Percentiles rank a stretch among this genome's conserved stretches.
Evolutionary conservation across 1,140 invertebrate genomes (phyloP).

Genomic region (Eriosoma lanigerum): DNA sequence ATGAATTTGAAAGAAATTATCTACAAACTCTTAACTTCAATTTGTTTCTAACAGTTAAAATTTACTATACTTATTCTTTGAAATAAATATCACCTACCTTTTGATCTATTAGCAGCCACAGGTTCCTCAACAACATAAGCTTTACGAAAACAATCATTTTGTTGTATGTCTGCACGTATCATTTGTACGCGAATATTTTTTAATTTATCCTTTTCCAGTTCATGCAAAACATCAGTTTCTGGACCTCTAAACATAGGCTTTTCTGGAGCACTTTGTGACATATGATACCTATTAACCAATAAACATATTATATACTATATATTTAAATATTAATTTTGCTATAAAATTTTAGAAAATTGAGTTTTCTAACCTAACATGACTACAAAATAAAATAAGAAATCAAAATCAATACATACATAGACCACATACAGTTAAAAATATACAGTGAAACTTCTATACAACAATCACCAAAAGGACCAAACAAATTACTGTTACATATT

Average conservation of each 20-base stretch:
- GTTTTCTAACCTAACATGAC: too few relatives aligned
- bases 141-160: conserved; percentile 42
- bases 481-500: too few relatives aligned
- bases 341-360: too few relatives aligned
- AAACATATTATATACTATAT: not conserved
- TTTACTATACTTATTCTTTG: not conserved
- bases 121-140: conserved; percentile 38
- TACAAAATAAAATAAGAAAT: too few relatives aligned
- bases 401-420: too few relatives aligned
- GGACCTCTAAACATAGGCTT: conserved; percentile 45
- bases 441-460: too few relatives aligned
- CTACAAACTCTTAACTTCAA: not conserved
- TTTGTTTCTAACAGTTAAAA: not conserved
- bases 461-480: too few relatives aligned
- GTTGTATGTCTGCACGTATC: conserved; percentile 32
- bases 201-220: conserved; percentile 37
- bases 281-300: conserved; percentile 25
- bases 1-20: not conserved
- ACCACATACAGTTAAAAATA: too few relatives aligned
- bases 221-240: conserved; percentile 45
- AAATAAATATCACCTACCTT: conserved; percentile 39
- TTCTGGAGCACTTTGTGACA: conserved; percentile 32
- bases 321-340: too few relatives aligned
- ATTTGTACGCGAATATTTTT: conserved; percentile 45
- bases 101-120: conserved; percentile 13